Percentiles rank a stretch among this genome's conserved stretches.
phyloP scores from a whole-genome alignment of 2,797 vertebrate genomes.

The Pseudomugil tenellus region DNA sequence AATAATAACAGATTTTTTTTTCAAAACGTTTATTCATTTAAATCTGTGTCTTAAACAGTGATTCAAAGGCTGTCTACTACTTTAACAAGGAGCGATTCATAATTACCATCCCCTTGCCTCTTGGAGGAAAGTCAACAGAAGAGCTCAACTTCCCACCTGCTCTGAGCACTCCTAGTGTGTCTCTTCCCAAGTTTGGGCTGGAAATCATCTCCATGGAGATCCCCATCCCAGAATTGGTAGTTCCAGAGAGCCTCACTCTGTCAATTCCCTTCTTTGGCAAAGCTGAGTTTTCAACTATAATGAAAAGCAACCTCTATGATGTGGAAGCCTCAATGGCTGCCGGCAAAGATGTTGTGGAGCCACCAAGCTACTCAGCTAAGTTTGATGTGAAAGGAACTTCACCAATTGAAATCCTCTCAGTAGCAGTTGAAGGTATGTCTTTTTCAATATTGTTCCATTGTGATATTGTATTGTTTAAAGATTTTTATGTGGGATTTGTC shows the following conservation, averaged over 20 bases:
- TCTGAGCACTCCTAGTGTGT: slow-evolving; percentile 83
- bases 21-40: not conserved
- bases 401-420: slow-evolving; percentile 86
- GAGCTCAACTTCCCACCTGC: slow-evolving; percentile 82
- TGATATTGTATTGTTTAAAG: not conserved
- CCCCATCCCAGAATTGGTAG: slow-evolving; percentile 83
- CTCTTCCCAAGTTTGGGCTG: slow-evolving; percentile 83
- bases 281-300: slow-evolving; percentile 83
- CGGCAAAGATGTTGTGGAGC: slow-evolving; percentile 82
- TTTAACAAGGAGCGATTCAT: slow-evolving; percentile 84
- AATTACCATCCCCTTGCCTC: slow-evolving; percentile 86
- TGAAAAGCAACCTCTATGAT: slow-evolving; percentile 92
- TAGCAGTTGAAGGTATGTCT: slow-evolving; percentile 86
- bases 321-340: slow-evolving; percentile 83
- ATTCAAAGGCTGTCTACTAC: slow-evolving; percentile 83
- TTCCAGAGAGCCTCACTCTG: slow-evolving; percentile 84
- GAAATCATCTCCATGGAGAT: slow-evolving; percentile 81
- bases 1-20: not conserved
- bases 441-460: not conserved
- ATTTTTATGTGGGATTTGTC: not conserved
- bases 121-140: slow-evolving; percentile 88
- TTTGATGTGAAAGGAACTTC: slow-evolving; percentile 84
- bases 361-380: slow-evolving; percentile 77
- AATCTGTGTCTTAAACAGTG: slow-evolving; percentile 77
- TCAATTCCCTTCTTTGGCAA: slow-evolving; percentile 85